These are phyloP conservation scores for Melanotaenia pygmaea DNA, from an alignment of 2,797 vertebrate species.

Conservation along the genomic window DNA sequence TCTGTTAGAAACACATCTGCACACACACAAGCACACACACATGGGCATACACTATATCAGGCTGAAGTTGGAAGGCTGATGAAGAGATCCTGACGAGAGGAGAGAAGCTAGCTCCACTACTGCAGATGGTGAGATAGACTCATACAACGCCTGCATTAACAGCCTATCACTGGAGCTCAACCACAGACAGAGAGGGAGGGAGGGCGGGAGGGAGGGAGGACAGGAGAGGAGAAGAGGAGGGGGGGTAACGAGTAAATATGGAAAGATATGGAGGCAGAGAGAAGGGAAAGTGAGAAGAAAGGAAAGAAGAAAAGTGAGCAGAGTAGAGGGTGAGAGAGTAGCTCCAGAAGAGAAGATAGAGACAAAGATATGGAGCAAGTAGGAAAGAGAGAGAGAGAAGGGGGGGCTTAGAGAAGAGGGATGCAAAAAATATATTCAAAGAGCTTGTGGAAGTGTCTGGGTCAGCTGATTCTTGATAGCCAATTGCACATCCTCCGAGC, in stretches of 20 bases:
- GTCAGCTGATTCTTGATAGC: constrained; percentile 62
- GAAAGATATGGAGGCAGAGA: constrained; percentile 68
- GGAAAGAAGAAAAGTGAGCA: constrained; percentile 42
- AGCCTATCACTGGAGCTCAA: constrained; percentile 80
- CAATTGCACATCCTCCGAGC: constrained; percentile 42
- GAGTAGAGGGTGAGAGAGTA: constrained; percentile 43
- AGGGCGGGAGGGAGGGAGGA: constrained; percentile 36
- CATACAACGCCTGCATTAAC: constrained; percentile 78
- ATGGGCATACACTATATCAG: constrained; percentile 44
- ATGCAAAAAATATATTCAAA: constrained; percentile 37
- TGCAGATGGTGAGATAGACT: constrained; percentile 82
- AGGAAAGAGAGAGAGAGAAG: constrained; percentile 14
- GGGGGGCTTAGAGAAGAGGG: constrained; percentile 16
- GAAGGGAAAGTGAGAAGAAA: constrained; percentile 47
- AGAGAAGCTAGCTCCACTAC: constrained; percentile 75
- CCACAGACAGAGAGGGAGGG: constrained; percentile 56
- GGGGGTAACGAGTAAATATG: constrained; percentile 69
- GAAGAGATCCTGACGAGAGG: constrained; percentile 73
- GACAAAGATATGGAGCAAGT: constrained; percentile 37
- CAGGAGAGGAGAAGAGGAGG: constrained; percentile 19
- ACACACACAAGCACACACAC: constrained; percentile 40
- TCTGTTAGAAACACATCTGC: constrained; percentile 43
- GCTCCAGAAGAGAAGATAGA: constrained; percentile 45
- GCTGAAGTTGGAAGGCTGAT: constrained; percentile 70
- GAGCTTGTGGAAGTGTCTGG: constrained; percentile 44